phyloP scores from a whole-genome alignment of 2,888 invertebrate species.

The Zootermopsis nevadensis region DNA sequence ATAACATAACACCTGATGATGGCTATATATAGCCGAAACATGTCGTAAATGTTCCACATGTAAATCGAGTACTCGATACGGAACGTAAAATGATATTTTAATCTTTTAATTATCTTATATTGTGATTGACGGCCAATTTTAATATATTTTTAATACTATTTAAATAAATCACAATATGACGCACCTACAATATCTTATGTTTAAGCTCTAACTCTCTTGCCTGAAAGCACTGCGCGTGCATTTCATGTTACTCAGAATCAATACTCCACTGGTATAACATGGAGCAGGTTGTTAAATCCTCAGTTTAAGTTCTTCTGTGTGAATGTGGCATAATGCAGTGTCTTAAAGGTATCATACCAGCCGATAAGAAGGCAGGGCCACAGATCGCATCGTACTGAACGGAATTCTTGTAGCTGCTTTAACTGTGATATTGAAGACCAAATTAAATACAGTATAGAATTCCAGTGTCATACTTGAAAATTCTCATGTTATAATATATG shows the following conservation, averaged over 20 bases:
- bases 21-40: too few species aligned
- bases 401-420: neutral
- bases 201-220: neutral
- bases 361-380: neutral
- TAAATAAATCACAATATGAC: too few species aligned
- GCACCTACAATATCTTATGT: too few species aligned
- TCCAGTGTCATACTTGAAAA: neutral
- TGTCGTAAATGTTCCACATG: too few species aligned
- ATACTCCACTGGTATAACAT: constrained; percentile 23
- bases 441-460: neutral
- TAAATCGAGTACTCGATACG: too few species aligned
- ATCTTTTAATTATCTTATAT: too few species aligned
- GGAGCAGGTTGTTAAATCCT: neutral
- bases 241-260: neutral
- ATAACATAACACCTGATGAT: too few species aligned
- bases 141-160: too few species aligned
- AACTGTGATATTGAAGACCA: neutral
- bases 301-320: neutral
- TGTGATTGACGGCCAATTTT: too few species aligned
- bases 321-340: too few species aligned
- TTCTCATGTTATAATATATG: neutral
- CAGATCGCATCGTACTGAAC: neutral
- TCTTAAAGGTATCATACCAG: neutral
- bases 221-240: neutral
- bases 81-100: too few species aligned